phyloP scores from a whole-genome alignment of 1,140 invertebrate species.

The Pomacea maculata region DNA sequence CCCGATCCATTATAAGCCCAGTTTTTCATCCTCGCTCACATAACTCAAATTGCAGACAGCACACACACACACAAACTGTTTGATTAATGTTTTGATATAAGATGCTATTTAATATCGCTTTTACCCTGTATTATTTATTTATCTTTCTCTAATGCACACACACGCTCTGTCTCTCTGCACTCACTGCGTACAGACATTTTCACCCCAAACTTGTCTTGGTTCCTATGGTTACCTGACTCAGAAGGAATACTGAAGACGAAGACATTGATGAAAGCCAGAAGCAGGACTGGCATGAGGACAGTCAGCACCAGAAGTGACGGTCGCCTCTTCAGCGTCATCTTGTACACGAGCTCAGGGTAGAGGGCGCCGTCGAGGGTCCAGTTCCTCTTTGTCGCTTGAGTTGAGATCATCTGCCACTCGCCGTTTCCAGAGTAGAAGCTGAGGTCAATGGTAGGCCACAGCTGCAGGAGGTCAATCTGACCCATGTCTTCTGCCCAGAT shows the following conservation, averaged over 20 bases:
- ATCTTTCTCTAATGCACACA: no score
- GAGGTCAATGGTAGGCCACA: conserved; percentile 3
- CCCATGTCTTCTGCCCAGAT: conserved; percentile 85
- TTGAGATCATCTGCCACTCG: conserved; percentile 28
- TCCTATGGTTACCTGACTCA: conserved; percentile 14
- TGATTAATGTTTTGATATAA: not conserved
- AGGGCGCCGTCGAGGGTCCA: not conserved
- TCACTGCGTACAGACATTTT: no score
- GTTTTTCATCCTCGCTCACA: no score
- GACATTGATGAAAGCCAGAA: conserved; percentile 24
- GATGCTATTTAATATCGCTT: no score
- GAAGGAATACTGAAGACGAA: conserved; percentile 22
- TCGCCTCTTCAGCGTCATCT: conserved; percentile 17
- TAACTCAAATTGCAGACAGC: not conserved
- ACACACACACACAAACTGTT: not conserved
- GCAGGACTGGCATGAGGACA: conserved; percentile 20
- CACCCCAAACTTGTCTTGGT: no score
- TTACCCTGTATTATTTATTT: no score
- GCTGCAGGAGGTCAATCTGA: conserved; percentile 3
- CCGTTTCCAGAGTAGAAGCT: conserved; percentile 6
- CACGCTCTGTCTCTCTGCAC: no score
- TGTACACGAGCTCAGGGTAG: not conserved
- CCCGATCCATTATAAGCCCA: no score
- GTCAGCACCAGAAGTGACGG: conserved; percentile 16
- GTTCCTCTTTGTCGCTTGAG: not conserved